Evolutionary conservation across 1,140 invertebrate species (phyloP), one percentile per base, ranked within the genome.

Genomic region (Grapholita molesta): DNA sequence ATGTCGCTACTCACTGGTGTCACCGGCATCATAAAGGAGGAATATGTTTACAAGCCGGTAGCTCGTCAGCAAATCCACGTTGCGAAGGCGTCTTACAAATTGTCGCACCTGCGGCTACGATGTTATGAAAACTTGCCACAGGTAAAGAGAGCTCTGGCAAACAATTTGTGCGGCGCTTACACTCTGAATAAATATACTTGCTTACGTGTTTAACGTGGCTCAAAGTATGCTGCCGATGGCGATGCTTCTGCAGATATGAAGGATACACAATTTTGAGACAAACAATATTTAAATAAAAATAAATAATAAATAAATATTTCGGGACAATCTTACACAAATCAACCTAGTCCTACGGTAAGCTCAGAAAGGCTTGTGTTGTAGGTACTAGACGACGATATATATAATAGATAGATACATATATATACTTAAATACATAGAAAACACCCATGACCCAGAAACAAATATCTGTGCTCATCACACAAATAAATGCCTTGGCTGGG

Each of bases 111-210:
- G 78, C 72, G 86, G 85, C 84, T 70, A 81, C 74, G 71, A 71
- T 77, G 83, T 88, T 88, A 86, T 89, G 88, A 87, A 86, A 90
- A 84, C 85, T 80, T 64, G 70, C 68, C 71, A 72, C 86, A 90
- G 85, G 85, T 87, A 87, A 79, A 78, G 78, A 80, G 70, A 79
- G 78, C 80, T 79, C 72, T 68, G 74, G 82, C 75, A 88, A 90
- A 88, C 88, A 90, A 88, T 87, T 84, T 83, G 80, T 79, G 73
- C 80, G 61, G 75, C 80, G 85, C 78, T 87, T 86, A 84, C 78
- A 83, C 82, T 76, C 80, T 79, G 79, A 84, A 86, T 85, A 88
- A 89, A 89, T 85, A 88, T 84, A 76, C 77, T 85, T 79, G 82
- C 74, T 80, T 69, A 67, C 67, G 71, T 73, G 64, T 80, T 76